Evolutionary conservation across 2,888 invertebrate species (phyloP).

Genomic region (Rhamnusium bicolor): DNA sequence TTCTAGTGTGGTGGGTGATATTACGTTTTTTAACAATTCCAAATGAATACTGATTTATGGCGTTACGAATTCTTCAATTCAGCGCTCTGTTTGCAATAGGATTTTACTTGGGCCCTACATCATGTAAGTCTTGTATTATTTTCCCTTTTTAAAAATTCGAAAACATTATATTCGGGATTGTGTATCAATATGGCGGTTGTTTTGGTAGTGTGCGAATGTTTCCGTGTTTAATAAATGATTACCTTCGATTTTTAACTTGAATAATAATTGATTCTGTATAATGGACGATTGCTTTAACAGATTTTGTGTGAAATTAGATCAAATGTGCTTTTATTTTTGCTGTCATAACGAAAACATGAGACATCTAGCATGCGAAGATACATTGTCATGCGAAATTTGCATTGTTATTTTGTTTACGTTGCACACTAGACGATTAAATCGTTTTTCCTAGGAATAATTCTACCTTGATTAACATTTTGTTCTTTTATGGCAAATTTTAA

Average conservation of each 20-base stretch:
- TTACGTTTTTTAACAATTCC: constrained; percentile 71
- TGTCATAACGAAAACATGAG: constrained; percentile 55
- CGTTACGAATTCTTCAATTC: constrained; percentile 84
- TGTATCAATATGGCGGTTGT: constrained; percentile 63
- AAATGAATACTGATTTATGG: constrained; percentile 83
- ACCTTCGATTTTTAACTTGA: constrained; percentile 19
- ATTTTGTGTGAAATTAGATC: constrained; percentile 12
- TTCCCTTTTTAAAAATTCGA: constrained; percentile 49
- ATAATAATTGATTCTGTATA: constrained; percentile 1
- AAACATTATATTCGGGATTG: constrained; percentile 51
- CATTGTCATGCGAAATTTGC: constrained; percentile 48
- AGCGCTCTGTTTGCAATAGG: constrained; percentile 77
- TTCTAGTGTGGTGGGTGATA: constrained; percentile 59
- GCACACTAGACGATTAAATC: constrained; percentile 24
- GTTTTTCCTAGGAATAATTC: not conserved
- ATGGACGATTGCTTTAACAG: not conserved
- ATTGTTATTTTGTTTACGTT: constrained; percentile 46
- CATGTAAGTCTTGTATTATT: constrained; percentile 54
- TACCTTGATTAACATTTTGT: not conserved
- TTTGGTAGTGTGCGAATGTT: constrained; percentile 50
- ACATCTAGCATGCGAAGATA: constrained; percentile 23
- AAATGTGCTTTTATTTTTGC: constrained; percentile 38
- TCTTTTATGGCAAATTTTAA: not conserved
- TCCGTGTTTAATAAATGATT: constrained; percentile 38
- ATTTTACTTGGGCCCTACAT: constrained; percentile 63